A percentile compares a stretch with the other conserved stretches of the same genome.
These are phyloP conservation scores for Athripsodes cinereus DNA, from an alignment of 2,888 invertebrate species.

Conservation along the genomic window DNA sequence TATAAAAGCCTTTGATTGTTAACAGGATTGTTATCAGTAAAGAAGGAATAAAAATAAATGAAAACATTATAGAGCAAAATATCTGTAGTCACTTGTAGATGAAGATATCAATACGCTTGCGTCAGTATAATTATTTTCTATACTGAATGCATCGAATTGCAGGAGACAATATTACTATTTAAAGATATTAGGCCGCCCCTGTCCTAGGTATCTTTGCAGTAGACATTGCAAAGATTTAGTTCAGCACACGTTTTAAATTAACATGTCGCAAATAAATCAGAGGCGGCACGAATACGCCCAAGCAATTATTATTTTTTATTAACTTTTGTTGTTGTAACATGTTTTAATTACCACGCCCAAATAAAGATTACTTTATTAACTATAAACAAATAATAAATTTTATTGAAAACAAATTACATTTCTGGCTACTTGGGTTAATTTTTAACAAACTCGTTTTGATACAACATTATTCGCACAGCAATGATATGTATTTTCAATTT, in stretches of 20 bases:
- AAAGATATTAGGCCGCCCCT: neutral
- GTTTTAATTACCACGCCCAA: conserved; percentile 6
- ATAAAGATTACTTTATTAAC: conserved; percentile 12
- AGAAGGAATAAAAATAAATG: too few species aligned
- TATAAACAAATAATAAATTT: conserved; percentile 13
- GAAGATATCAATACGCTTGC: too few species aligned
- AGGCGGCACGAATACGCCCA: conserved; percentile 11
- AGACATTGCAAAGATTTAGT: neutral
- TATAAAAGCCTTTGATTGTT: too few species aligned
- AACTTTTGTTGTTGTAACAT: conserved; percentile 6
- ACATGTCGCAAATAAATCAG: conserved; percentile 18
- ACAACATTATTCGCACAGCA: too few species aligned
- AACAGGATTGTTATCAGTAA: too few species aligned
- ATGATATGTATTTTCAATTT: neutral
- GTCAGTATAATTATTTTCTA: too few species aligned
- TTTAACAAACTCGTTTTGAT: neutral
- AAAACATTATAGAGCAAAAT: too few species aligned
- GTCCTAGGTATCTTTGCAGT: neutral
- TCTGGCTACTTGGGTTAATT: conserved; percentile 10
- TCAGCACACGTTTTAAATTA: conserved; percentile 1
- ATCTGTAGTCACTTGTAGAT: too few species aligned
- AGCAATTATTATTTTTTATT: conserved; percentile 16
- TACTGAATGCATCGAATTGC: too few species aligned
- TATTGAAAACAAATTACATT: conserved; percentile 13
- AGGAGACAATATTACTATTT: too few species aligned